Evolutionary conservation across 1,140 invertebrate genomes (phyloP).

Genomic region (Colletes gigas): DNA sequence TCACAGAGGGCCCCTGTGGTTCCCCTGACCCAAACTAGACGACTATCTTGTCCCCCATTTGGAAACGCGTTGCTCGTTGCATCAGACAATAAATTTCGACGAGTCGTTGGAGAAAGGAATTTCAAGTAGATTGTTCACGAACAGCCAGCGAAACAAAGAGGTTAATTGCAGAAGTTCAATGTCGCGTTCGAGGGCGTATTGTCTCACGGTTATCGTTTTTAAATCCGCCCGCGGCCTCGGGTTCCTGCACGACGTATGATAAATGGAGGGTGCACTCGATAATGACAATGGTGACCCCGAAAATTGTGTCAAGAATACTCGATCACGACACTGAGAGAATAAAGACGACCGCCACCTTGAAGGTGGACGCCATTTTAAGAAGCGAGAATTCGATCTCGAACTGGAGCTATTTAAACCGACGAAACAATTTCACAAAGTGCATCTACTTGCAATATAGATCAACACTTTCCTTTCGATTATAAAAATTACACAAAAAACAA

Average conservation of each 20-base stretch:
- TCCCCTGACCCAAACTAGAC: too few relatives aligned
- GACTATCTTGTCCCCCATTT: too few relatives aligned
- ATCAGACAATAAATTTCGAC: too few relatives aligned
- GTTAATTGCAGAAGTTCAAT: conserved; percentile 37
- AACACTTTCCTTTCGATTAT: too few relatives aligned
- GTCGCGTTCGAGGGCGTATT: conserved; percentile 26
- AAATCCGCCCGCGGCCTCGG: conserved; percentile 19
- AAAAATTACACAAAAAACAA: too few relatives aligned
- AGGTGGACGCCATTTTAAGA: conserved; percentile 1
- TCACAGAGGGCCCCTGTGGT: too few relatives aligned
- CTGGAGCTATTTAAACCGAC: background rate
- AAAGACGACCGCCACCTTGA: conserved; percentile 2
- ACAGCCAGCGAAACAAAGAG: background rate
- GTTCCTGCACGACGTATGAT: conserved; percentile 4
- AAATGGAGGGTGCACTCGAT: conserved; percentile 49
- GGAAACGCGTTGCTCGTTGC: too few relatives aligned
- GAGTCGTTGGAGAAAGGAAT: background rate
- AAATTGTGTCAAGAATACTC: conserved; percentile 57
- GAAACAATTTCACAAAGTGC: background rate
- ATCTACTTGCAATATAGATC: too few relatives aligned
- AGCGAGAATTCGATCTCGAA: background rate
- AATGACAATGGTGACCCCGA: conserved; percentile 49
- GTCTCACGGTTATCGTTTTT: conserved; percentile 33
- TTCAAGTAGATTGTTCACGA: background rate
- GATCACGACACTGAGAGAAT: conserved; percentile 19